Evolutionary conservation across 2,113 vertebrate species (phyloP).

Genomic region (Carassius auratus): DNA sequence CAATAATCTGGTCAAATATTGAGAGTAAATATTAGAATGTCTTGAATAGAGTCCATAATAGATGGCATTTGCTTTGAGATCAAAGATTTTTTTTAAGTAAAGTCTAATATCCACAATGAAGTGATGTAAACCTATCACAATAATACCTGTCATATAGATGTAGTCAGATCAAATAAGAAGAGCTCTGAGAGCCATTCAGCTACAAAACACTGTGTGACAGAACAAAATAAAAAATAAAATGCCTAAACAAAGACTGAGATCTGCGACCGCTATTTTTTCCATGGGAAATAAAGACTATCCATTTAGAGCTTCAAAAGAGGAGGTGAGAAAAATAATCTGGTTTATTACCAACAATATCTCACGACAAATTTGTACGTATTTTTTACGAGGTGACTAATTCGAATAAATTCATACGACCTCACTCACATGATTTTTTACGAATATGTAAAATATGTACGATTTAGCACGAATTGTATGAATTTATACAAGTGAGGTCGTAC

Average conservation of each 20-base stretch:
- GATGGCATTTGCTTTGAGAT: neutral
- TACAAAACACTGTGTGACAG: slow-evolving; percentile 68
- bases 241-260: slow-evolving; percentile 25
- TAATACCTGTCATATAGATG: neutral
- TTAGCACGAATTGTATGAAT: no score
- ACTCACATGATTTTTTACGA: no score
- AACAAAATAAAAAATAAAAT: slow-evolving; percentile 9
- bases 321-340: slow-evolving; percentile 31
- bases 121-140: neutral
- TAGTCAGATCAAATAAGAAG: neutral
- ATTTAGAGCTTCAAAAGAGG: slow-evolving; percentile 24
- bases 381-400: no score
- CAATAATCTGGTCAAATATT: neutral
- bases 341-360: neutral
- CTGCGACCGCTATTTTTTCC: slow-evolving; percentile 19
- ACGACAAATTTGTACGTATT: no score
- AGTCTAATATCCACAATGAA: neutral
- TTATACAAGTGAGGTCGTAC: no score
- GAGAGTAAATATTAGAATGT: neutral
- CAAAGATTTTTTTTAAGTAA: neutral
- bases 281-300: slow-evolving; percentile 42
- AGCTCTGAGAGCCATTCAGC: slow-evolving; percentile 61
- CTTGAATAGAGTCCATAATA: neutral
- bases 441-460: no score
- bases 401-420: no score